Percentiles rank a stretch among this genome's conserved stretches.
Evolutionary conservation across 2,113 vertebrate genomes (phyloP).

Genomic region (Symphodus melops): DNA sequence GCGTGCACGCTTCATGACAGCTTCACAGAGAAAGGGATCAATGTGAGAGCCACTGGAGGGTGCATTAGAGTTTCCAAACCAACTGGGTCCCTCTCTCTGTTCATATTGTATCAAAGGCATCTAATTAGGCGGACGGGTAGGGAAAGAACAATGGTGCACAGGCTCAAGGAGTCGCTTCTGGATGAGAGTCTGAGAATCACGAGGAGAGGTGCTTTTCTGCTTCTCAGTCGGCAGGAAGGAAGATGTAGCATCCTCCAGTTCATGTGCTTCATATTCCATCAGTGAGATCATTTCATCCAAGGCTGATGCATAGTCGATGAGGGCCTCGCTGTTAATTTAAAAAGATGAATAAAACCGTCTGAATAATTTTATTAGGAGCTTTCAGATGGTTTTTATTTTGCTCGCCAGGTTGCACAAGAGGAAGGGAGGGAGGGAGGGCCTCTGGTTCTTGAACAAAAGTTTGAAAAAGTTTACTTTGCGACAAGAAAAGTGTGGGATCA

Average conservation of each 20-base stretch:
- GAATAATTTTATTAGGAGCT: slow-evolving; percentile 1
- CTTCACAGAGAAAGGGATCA: slow-evolving; percentile 66
- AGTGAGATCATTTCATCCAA: slow-evolving; percentile 40
- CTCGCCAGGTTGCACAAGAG: background rate
- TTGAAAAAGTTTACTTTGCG: slow-evolving; percentile 8
- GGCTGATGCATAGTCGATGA: slow-evolving; percentile 6
- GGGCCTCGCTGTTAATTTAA: slow-evolving; percentile 8
- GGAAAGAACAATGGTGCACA: slow-evolving; percentile 55
- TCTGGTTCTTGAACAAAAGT: background rate
- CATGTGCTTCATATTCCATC: slow-evolving; percentile 25
- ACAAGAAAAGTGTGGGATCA: background rate
- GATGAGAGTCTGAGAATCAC: slow-evolving; percentile 30
- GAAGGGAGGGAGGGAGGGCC: background rate
- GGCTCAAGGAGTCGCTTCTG: slow-evolving; percentile 60
- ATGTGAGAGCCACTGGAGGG: slow-evolving; percentile 71
- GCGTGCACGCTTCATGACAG: slow-evolving; percentile 16
- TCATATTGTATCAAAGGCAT: slow-evolving; percentile 75
- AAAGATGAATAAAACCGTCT: slow-evolving; percentile 9
- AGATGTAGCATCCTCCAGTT: slow-evolving; percentile 25
- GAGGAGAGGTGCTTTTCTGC: slow-evolving; percentile 22
- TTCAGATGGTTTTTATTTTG: background rate
- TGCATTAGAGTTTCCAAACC: slow-evolving; percentile 67
- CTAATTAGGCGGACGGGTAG: slow-evolving; percentile 67
- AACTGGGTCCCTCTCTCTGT: slow-evolving; percentile 70
- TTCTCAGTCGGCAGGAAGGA: slow-evolving; percentile 11